Evolutionary conservation across 2,113 vertebrate genomes (phyloP).

Genomic region (Lynx canadensis): DNA sequence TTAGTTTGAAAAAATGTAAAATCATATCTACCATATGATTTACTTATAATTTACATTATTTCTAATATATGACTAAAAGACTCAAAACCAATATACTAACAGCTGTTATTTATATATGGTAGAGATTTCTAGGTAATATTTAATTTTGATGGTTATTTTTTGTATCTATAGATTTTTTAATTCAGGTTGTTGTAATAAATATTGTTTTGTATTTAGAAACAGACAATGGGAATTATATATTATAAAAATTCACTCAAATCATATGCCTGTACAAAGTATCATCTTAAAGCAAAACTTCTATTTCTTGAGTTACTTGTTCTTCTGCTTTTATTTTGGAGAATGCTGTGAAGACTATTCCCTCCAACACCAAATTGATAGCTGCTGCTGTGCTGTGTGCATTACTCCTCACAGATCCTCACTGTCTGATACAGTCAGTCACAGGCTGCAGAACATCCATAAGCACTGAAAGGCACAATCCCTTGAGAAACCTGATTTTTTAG

Average conservation of each 20-base stretch:
- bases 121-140: background rate
- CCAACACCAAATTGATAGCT: background rate
- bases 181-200: background rate
- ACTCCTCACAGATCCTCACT: background rate
- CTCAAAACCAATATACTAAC: background rate
- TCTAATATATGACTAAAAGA: background rate
- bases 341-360: background rate
- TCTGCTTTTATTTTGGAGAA: background rate
- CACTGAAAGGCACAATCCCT: background rate
- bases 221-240: background rate
- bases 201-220: background rate
- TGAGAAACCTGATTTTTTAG: background rate
- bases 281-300: background rate
- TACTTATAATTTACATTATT: background rate
- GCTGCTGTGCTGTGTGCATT: background rate
- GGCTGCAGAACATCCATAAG: background rate
- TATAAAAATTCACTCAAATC: background rate
- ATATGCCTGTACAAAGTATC: background rate
- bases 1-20: conserved; percentile 21
- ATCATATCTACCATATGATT: background rate
- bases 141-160: background rate
- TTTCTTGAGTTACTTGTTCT: background rate
- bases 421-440: background rate
- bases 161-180: background rate
- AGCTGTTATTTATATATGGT: background rate